Evolutionary conservation across 1,140 invertebrate genomes (phyloP), one percentile per base, ranked within the genome.

Genomic region (Calycopis cecrops): DNA sequence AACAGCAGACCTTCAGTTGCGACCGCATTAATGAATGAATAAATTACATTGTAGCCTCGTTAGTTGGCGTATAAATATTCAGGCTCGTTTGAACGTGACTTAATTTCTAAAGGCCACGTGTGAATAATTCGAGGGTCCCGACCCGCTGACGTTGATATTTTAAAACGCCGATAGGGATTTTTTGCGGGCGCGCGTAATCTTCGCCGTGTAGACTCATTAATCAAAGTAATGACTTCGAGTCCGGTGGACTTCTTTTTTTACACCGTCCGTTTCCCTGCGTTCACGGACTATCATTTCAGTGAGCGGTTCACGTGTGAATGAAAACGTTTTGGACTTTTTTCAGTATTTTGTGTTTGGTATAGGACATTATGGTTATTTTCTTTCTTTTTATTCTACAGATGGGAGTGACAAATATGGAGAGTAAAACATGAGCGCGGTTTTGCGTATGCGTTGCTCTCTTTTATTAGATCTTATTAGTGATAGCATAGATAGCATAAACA

Each of bases 171-270:
- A 48, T 57, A 51, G 48, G 35, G 51, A 52, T 48, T 51, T 57
- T 60, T 60, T 52, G 35, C 38, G 42, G 56, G 52, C 52, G 53
- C 52, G 59, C 55, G 56, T 61, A 57, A 61, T 61, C 55, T 55
- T 56, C 38, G 48, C 33, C 59, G 54, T 61, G 59, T 48, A 44
- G 34, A 35, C 40, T 57, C 59, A 61, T 61, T 61, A 57, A 61
- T 61, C 59, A 56, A 9, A 60, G 49, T 60, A 60, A 60, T 60
- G 54, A 48, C 59, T 49, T 16, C 6, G 34, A 51, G 56, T 38
- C 16, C 34, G 44, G 38, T 9, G 21, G 21, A 28, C 21, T 2
- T n/a, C n/a, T n/a, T 28, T 28, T 28, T 28, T 16, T 44, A 14
- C 40, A 17, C 40, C 40, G 40, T 17, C 40, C 40, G 16, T 44